Evolutionary conservation across 2,113 vertebrate species (phyloP), one percentile per base, ranked within the genome.

Genomic region (Tor tambroides): DNA sequence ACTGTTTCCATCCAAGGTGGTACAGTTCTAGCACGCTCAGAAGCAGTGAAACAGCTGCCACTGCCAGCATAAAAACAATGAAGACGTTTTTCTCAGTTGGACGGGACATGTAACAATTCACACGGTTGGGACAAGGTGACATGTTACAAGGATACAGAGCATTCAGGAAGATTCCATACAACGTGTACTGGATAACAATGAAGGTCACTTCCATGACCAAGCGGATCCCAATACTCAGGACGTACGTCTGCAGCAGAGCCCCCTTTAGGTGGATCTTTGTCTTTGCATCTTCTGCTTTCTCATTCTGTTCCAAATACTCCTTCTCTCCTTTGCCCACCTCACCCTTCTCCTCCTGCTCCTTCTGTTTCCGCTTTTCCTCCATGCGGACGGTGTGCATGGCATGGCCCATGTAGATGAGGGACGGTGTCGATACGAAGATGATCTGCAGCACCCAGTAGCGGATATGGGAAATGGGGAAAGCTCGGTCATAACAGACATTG

Each of bases 11-110:
- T 86, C 94, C 96, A 63, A 99, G 90, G 91, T 99, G 96, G 93
- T 98, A 98, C 28, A 99, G 91, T 91, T 99, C 98, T 0, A 96
- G 90, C 83, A 98, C 90, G 0, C 97, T 99, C 83, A 99, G 96
- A 75, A 98, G 92, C 0, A 99, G 94, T 1, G 98, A 99, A 80
- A 99, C 94, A 0, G 90, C 95, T 0, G 97, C 97, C 91, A 99
- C 98, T 0, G 95, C 96, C 91, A 99, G 91, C 98, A 99, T 99
- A 88, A 99, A 99, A 87, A 99, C 89, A 0, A 99, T 99, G 93
- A 99, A 99, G 69, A 99, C 96, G 0, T 99, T 99, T 93, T 99
- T 99, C 95, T 99, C 98, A 0, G 98, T 99, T 79, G 98, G 98
- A 9, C 98, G 94, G 7, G 98, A 99, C 82, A 99, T 96, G 0